Evolutionary conservation across 1,140 invertebrate species (phyloP).

Genomic region (Pseudomyrmex concolor): DNA sequence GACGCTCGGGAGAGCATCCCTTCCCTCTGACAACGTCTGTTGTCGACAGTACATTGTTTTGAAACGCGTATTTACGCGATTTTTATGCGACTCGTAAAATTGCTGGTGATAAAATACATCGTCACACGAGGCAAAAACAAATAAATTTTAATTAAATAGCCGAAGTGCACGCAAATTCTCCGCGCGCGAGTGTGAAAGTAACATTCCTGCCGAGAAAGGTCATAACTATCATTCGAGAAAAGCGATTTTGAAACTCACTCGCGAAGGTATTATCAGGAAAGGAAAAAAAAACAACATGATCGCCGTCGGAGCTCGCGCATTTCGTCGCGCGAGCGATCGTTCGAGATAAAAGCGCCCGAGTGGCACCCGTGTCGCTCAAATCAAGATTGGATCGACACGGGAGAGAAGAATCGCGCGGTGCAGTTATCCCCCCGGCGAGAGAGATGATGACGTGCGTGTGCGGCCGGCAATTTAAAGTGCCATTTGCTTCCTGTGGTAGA

Average conservation of each 20-base stretch:
- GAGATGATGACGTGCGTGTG: conserved; percentile 60
- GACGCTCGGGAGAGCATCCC: too few species aligned
- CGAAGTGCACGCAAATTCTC: too few species aligned
- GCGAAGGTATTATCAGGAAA: background rate
- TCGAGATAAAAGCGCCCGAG: conserved; percentile 37
- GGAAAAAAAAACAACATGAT: background rate
- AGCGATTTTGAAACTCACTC: background rate
- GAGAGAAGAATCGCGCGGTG: conserved; percentile 51
- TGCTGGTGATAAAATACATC: too few species aligned
- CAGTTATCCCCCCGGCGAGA: conserved; percentile 43
- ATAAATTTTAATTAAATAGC: background rate
- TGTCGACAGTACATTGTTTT: background rate
- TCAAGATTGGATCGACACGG: conserved; percentile 48
- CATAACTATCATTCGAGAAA: background rate
- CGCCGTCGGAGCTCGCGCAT: conserved; percentile 11
- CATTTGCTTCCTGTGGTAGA: conserved; percentile 70
- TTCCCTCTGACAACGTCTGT: too few species aligned
- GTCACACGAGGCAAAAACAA: background rate
- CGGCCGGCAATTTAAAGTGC: conserved; percentile 65
- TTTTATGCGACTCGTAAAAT: background rate
- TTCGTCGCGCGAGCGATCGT: conserved; percentile 41
- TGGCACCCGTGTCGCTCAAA: conserved; percentile 48
- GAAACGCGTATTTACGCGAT: background rate
- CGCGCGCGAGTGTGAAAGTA: conserved; percentile 13
- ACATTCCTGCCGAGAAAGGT: background rate